Conservation (phyloP, 2,113 vertebrate genomes). For the Leucopsar rothschildi region DNA sequence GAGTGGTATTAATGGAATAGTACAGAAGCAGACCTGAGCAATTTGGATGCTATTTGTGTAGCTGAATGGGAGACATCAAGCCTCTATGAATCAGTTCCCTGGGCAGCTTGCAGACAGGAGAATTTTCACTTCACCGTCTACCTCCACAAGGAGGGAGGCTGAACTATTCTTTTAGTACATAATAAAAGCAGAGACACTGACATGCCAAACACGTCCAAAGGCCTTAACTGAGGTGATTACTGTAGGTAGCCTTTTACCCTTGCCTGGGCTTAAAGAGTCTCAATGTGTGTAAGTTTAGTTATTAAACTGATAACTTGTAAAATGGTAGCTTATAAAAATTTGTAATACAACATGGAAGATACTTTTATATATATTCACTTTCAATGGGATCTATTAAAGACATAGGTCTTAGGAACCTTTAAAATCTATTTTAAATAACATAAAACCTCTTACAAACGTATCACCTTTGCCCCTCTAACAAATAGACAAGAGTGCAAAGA, state of each 20-base stretch:
- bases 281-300: not conserved
- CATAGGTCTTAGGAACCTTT: not conserved
- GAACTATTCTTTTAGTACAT: not conserved
- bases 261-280: not conserved
- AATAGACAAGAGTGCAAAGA: not conserved
- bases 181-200: not conserved
- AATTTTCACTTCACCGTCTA: not conserved
- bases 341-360: not conserved
- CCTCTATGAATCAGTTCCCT: not conserved
- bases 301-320: not conserved
- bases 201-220: not conserved
- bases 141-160: not conserved
- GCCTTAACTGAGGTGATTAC: not conserved
- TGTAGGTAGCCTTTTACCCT: not conserved
- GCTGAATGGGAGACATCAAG: not conserved
- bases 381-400: not conserved
- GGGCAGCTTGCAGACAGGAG: not conserved
- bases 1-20: not conserved
- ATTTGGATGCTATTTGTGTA: not conserved
- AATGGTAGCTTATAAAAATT: constrained; percentile 1
- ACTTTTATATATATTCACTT: not conserved
- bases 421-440: not conserved
- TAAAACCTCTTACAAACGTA: not conserved
- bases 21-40: not conserved
- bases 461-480: not conserved